Conservation (phyloP, 2,888 invertebrate species). For the Rotaria socialis region DNA sequence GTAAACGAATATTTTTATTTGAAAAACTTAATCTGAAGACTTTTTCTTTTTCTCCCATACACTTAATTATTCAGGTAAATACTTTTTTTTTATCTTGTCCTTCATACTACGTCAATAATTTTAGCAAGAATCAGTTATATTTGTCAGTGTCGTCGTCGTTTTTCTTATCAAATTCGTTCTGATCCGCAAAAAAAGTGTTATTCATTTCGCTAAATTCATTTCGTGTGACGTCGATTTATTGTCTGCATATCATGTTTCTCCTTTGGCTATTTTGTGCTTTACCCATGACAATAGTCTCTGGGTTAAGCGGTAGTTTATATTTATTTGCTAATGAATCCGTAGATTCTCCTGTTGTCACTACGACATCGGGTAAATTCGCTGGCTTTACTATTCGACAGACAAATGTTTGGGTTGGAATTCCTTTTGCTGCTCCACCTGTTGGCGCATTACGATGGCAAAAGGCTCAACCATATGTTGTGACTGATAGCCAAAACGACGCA, state of each 20-base stretch:
- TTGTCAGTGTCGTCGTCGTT: too few species aligned
- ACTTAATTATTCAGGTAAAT: too few species aligned
- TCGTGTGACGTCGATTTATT: too few species aligned
- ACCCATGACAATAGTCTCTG: not conserved
- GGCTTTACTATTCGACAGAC: slow-evolving; percentile 19
- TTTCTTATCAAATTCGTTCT: too few species aligned
- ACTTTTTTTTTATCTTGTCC: too few species aligned
- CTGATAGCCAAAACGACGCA: not conserved
- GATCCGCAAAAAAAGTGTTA: too few species aligned
- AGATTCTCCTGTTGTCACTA: not conserved
- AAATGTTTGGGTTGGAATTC: slow-evolving; percentile 34
- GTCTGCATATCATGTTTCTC: not conserved
- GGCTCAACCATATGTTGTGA: not conserved
- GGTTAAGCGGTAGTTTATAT: not conserved
- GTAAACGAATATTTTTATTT: too few species aligned
- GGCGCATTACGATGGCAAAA: not conserved
- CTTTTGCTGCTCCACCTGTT: not conserved
- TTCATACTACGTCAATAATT: too few species aligned
- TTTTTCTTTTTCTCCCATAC: too few species aligned
- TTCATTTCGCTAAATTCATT: too few species aligned
- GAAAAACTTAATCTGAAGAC: too few species aligned
- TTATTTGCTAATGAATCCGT: not conserved
- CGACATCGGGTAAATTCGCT: slow-evolving; percentile 4
- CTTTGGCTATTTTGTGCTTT: not conserved
- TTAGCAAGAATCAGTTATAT: too few species aligned